phyloP scores from a whole-genome alignment of 1,140 invertebrate species.

The Anastrepha ludens region DNA sequence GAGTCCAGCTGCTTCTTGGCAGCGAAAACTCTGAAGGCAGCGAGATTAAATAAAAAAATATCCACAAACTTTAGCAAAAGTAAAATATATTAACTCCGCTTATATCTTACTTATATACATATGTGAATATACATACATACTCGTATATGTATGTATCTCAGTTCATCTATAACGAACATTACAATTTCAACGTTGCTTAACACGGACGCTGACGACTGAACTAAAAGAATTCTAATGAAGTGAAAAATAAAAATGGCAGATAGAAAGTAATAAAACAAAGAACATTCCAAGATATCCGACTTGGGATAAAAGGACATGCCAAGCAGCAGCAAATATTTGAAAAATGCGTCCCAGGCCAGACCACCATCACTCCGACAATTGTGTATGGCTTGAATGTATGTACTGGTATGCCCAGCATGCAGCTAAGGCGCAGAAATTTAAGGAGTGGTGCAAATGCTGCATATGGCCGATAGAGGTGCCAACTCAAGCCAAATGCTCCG shows the following conservation, averaged over 20 bases:
- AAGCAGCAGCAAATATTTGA: too few relatives aligned
- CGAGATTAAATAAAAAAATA: too few relatives aligned
- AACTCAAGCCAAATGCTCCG: background rate
- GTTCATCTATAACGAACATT: too few relatives aligned
- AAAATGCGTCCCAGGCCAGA: too few relatives aligned
- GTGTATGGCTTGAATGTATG: background rate
- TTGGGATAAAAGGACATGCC: too few relatives aligned
- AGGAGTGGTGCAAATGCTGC: background rate
- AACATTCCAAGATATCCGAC: background rate
- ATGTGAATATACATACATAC: too few relatives aligned
- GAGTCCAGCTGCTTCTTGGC: too few relatives aligned
- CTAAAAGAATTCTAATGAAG: background rate
- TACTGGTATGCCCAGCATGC: background rate
- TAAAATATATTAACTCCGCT: too few relatives aligned
- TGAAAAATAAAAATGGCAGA: slow-evolving; percentile 14
- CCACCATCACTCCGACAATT: background rate
- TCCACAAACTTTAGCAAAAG: too few relatives aligned
- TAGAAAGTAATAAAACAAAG: background rate
- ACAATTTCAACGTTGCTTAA: background rate
- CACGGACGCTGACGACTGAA: background rate
- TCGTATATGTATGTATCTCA: too few relatives aligned
- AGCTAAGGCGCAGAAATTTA: background rate
- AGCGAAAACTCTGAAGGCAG: too few relatives aligned
- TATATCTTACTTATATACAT: too few relatives aligned
- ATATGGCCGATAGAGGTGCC: background rate